These are phyloP conservation scores for Rhinolophus ferrumequinum DNA, from an alignment of 2,113 vertebrate species.

Conservation along the genomic window DNA sequence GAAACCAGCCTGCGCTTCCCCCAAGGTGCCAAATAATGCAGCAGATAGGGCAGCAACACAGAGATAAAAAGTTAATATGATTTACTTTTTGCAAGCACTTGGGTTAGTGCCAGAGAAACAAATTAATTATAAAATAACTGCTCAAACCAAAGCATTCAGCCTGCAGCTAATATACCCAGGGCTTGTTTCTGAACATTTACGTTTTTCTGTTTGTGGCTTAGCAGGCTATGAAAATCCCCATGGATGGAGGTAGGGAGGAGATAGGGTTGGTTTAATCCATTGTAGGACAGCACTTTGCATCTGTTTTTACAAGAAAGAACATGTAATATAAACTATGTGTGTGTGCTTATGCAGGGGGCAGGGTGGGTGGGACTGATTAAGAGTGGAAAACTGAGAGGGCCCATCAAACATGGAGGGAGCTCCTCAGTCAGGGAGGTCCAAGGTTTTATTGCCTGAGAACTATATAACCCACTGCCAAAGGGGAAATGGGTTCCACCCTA, in stretches of 20 bases:
- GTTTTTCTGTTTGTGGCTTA: constrained; percentile 37
- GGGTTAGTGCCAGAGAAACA: constrained; percentile 79
- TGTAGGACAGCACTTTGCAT: constrained; percentile 29
- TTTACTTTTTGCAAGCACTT: constrained; percentile 74
- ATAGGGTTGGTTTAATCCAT: background rate
- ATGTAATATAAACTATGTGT: constrained; percentile 41
- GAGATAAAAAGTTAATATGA: constrained; percentile 78
- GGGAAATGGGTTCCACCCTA: constrained; percentile 42
- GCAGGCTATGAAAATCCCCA: background rate
- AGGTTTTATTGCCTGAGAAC: constrained; percentile 70
- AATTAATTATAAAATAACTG: constrained; percentile 68
- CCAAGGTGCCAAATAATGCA: constrained; percentile 71
- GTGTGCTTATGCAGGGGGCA: background rate
- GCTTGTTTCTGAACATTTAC: constrained; percentile 1
- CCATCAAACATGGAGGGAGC: background rate
- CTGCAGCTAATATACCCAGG: constrained; percentile 20
- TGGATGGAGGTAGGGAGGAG: background rate
- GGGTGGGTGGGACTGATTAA: background rate
- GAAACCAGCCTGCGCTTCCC: constrained; percentile 73
- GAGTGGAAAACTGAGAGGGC: constrained; percentile 45
- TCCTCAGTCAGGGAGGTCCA: constrained; percentile 69
- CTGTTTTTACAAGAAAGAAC: constrained; percentile 67
- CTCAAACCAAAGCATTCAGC: constrained; percentile 60
- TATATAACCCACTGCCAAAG: constrained; percentile 47
- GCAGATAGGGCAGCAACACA: constrained; percentile 73